Conservation (phyloP, 2,888 invertebrate genomes). For the Physocephala rufipes region DNA sequence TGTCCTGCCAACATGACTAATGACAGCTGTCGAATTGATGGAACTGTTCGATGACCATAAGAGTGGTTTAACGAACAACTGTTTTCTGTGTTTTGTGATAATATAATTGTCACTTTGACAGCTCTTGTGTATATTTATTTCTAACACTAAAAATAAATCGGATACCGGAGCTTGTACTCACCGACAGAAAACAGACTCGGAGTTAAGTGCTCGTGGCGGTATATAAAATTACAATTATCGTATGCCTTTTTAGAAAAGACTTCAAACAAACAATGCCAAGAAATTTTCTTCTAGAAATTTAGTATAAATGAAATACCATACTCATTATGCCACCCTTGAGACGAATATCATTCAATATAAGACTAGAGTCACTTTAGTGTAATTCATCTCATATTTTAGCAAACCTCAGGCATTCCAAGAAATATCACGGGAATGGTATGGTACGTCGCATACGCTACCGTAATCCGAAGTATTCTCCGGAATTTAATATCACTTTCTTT, state of each 20-base stretch:
- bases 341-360: conserved; percentile 11
- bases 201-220: conserved; percentile 18
- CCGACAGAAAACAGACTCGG: background rate
- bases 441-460: background rate
- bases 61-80: background rate
- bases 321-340: conserved; percentile 33
- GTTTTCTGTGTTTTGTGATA: background rate
- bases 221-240: conserved; percentile 17
- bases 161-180: conserved; percentile 6
- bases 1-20: conserved; percentile 19
- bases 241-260: conserved; percentile 11
- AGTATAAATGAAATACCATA: conserved; percentile 28
- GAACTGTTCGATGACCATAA: background rate
- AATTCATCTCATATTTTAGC: conserved; percentile 10
- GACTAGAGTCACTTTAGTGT: background rate
- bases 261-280: background rate
- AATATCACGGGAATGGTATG: background rate
- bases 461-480: conserved; percentile 31
- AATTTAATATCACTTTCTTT: no score
- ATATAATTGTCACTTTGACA: conserved; percentile 1
- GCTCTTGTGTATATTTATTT: background rate
- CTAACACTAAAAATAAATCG: background rate
- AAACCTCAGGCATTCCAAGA: conserved; percentile 18
- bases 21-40: conserved; percentile 18
- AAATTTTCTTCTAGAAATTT: background rate